phyloP scores from a whole-genome alignment of 1,140 invertebrate species.

The Delia radicum region DNA sequence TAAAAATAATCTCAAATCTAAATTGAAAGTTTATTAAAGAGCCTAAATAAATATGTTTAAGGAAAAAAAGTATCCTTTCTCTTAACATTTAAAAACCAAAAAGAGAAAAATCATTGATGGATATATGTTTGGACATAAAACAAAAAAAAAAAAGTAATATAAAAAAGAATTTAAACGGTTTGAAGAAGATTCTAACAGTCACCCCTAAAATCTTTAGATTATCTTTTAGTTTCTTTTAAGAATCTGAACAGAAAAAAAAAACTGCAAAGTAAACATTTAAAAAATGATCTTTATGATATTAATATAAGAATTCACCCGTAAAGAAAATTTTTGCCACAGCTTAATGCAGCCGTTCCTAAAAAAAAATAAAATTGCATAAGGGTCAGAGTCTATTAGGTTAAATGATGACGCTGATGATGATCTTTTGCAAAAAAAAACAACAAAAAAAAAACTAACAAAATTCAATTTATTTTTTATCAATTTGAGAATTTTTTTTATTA shows the following conservation, averaged over 20 bases:
- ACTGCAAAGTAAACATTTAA: background rate
- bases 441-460: too few relatives aligned
- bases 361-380: background rate
- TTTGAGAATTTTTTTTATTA: background rate
- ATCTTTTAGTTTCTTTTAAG: background rate
- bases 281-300: background rate
- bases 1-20: too few relatives aligned
- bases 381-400: constrained; percentile 47
- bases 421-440: constrained; percentile 6
- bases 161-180: background rate
- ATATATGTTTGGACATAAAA: background rate
- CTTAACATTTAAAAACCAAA: background rate
- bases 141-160: background rate
- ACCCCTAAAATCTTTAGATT: background rate
- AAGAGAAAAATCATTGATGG: background rate
- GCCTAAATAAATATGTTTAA: background rate
- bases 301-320: constrained; percentile 37
- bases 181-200: background rate
- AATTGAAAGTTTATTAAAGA: background rate
- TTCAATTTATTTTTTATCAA: too few relatives aligned
- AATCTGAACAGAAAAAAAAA: background rate
- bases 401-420: constrained; percentile 36
- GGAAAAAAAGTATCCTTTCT: background rate
- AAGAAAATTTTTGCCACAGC: constrained; percentile 50
- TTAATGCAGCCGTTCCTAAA: constrained; percentile 35